phyloP scores from a whole-genome alignment of 2,888 invertebrate species.

The Lottia scabra region DNA sequence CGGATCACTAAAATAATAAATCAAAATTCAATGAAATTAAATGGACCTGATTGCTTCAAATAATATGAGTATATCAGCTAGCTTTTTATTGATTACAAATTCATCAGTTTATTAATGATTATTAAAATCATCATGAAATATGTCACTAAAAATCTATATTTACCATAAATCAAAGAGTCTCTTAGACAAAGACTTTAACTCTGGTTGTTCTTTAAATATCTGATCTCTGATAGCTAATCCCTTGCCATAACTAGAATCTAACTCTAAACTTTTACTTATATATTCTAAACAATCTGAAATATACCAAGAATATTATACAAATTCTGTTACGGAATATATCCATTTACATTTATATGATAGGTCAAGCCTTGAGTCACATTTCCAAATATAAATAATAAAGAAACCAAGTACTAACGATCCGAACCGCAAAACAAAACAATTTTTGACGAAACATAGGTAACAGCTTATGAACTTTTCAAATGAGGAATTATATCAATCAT shows the following conservation, averaged over 20 bases:
- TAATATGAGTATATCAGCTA: no score
- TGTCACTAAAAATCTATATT: not conserved
- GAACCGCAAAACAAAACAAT: no score
- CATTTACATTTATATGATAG: no score
- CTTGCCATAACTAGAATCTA: conserved; percentile 81
- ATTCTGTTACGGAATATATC: not conserved
- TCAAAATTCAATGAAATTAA: conserved; percentile 3
- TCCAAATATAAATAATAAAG: not conserved
- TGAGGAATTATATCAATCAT: no score
- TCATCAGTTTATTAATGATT: no score
- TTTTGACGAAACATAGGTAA: no score
- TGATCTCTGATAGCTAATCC: conserved; percentile 81
- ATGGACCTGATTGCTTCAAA: no score
- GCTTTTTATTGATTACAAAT: no score
- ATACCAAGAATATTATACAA: conserved; percentile 12
- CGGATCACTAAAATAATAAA: conserved; percentile 57
- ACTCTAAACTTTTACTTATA: conserved; percentile 79
- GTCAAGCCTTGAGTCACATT: not conserved
- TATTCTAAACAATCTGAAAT: conserved; percentile 79
- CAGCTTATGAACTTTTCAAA: no score
- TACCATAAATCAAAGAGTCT: conserved; percentile 63
- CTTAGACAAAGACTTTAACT: conserved; percentile 72
- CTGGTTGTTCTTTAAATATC: conserved; percentile 80
- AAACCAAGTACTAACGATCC: no score
- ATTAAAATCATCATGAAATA: no score